These are phyloP conservation scores for Lophotriccus pileatus DNA, from an alignment of 2,797 vertebrate species.

Conservation along the genomic window DNA sequence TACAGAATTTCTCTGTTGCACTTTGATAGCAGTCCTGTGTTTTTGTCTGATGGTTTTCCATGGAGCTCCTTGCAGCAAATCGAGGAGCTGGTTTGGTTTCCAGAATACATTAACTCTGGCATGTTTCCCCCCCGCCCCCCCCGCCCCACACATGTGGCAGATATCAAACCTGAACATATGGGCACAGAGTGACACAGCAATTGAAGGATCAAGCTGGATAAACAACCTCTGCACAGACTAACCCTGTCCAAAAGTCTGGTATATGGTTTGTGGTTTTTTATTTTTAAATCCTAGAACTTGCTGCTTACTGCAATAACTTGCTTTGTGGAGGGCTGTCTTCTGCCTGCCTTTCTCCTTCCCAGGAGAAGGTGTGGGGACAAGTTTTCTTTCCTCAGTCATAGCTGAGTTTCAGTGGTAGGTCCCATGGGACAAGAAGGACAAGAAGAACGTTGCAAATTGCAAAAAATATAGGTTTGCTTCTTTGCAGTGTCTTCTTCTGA, in stretches of 20 bases:
- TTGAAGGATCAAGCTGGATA: conserved; percentile 42
- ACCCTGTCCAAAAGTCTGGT: background rate
- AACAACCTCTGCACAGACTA: conserved; percentile 46
- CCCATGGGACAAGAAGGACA: background rate
- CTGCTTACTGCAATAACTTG: background rate
- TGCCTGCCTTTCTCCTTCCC: background rate
- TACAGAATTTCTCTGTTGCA: background rate
- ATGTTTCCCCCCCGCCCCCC: fast-evolving
- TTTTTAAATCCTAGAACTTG: conserved; percentile 15
- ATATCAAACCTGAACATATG: conserved; percentile 55
- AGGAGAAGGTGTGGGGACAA: background rate
- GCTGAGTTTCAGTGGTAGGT: background rate
- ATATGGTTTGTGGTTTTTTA: conserved; percentile 25
- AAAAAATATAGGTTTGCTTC: background rate
- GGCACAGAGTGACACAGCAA: conserved; percentile 41
- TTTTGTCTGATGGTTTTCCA: background rate
- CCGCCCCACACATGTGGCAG: background rate
- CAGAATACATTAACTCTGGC: background rate
- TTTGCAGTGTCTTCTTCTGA: background rate
- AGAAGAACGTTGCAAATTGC: background rate
- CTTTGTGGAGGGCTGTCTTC: background rate
- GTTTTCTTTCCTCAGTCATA: background rate
- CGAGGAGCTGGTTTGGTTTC: background rate
- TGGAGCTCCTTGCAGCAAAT: background rate
- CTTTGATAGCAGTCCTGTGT: background rate